A percentile compares a stretch with the other conserved stretches of the same genome.
Evolutionary conservation across 30 jellyfish, hydroid and myxozoan species (phyloP).

Genomic region (Aurelia sp.): DNA sequence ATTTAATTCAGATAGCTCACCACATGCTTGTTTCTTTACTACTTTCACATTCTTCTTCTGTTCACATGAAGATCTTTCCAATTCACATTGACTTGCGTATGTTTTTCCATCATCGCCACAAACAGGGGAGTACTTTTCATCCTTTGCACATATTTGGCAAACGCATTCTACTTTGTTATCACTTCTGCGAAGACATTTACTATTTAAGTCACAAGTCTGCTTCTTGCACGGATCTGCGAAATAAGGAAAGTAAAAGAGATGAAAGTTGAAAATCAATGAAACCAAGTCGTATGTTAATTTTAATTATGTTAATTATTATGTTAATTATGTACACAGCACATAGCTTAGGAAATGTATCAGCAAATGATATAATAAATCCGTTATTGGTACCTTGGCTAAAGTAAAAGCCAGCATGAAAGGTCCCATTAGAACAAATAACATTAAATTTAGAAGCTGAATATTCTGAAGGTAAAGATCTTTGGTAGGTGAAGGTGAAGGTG

Average conservation of each 20-base stretch:
- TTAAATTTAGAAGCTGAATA: too few relatives aligned
- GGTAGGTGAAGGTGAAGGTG: neutral
- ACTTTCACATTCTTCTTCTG: slow-evolving; percentile 8
- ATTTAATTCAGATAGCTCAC: slow-evolving; percentile 14
- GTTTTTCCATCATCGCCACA: slow-evolving; percentile 83
- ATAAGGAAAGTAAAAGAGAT: too few relatives aligned
- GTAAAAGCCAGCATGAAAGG: neutral
- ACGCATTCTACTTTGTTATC: slow-evolving; percentile 58
- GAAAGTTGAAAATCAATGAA: too few relatives aligned
- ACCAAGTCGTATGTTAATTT: too few relatives aligned
- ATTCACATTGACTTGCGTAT: slow-evolving; percentile 70
- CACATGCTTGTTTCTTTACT: slow-evolving; percentile 35
- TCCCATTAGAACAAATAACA: too few relatives aligned
- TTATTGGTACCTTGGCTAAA: too few relatives aligned
- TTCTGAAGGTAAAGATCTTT: too few relatives aligned
- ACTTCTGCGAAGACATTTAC: slow-evolving; percentile 14
- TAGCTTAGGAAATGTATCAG: too few relatives aligned
- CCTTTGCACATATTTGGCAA: slow-evolving; percentile 45
- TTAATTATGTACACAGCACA: too few relatives aligned
- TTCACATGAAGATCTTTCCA: slow-evolving; percentile 32
- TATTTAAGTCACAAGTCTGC: slow-evolving; percentile 27
- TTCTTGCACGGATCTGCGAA: slow-evolving; percentile 53
- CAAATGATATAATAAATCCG: too few relatives aligned
- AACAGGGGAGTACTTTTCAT: slow-evolving; percentile 33
- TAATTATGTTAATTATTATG: too few relatives aligned